A percentile compares a stretch with the other conserved stretches of the same genome.
phyloP scores from a whole-genome alignment of 2,888 invertebrate species.

The Pristionchus maxplancki region DNA sequence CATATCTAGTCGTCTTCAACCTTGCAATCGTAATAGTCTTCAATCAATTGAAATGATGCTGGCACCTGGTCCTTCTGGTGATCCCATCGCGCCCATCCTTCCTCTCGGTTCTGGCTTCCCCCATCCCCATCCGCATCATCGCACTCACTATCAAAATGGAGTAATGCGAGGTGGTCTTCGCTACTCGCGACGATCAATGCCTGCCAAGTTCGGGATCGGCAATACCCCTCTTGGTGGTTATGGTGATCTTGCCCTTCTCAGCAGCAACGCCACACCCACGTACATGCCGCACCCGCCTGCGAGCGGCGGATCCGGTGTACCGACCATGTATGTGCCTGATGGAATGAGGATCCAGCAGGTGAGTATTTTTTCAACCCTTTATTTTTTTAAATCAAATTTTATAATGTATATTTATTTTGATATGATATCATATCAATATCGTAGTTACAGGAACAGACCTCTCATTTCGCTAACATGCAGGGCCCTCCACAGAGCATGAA shows the following conservation, averaged over 20 bases:
- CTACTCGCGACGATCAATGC: slow-evolving; percentile 13
- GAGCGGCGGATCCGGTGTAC: neutral
- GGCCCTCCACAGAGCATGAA: neutral
- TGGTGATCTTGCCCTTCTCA: neutral
- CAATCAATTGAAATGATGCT: neutral
- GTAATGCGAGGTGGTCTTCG: neutral
- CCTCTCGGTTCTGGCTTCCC: neutral
- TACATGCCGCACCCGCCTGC: neutral
- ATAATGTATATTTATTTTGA: no score
- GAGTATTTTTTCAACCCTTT: neutral
- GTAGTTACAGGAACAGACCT: slow-evolving; percentile 13
- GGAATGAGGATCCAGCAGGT: neutral
- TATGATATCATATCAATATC: neutral
- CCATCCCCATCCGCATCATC: neutral
- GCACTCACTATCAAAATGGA: neutral
- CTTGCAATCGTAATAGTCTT: neutral
- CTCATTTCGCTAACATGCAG: neutral
- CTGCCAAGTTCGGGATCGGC: neutral
- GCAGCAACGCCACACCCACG: neutral
- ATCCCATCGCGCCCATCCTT: neutral
- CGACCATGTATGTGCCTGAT: neutral
- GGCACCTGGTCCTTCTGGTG: slow-evolving; percentile 10
- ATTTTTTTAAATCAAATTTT: neutral
- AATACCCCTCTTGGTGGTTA: neutral
- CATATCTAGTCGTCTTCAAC: neutral